phyloP scores from a whole-genome alignment of 2,113 vertebrate genomes.

The Pedetes capensis region DNA sequence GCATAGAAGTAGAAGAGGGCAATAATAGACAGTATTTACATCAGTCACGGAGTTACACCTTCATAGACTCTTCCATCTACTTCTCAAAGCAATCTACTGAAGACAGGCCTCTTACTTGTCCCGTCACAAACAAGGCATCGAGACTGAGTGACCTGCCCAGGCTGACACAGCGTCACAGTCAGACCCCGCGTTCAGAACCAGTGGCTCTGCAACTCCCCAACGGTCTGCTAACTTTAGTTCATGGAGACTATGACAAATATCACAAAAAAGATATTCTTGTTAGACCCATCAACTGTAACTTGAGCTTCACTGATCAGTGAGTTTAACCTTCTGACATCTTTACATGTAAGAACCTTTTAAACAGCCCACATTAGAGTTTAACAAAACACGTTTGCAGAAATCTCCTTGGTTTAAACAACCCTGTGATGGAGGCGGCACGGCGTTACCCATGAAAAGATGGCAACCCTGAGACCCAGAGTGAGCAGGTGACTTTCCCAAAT shows the following conservation, averaged over 20 bases:
- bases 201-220: too few species aligned
- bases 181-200: neutral
- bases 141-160: neutral
- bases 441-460: neutral
- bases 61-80: neutral
- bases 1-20: neutral
- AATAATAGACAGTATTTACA: neutral
- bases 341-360: neutral
- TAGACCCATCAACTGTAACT: neutral
- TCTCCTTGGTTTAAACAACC: neutral
- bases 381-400: neutral
- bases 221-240: neutral
- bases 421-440: neutral
- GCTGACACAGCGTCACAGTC: neutral
- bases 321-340: neutral
- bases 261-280: neutral
- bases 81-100: neutral
- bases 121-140: neutral
- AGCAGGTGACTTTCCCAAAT: neutral
- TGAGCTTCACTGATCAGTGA: neutral
- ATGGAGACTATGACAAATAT: neutral
- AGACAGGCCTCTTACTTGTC: fast-evolving
- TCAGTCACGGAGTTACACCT: neutral
- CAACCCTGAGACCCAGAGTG: neutral
- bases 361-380: neutral